Percentiles rank a stretch among this genome's conserved stretches.
These are phyloP conservation scores for Bruchidius siliquastri DNA, from an alignment of 2,888 invertebrate genomes.

Conservation along the genomic window DNA sequence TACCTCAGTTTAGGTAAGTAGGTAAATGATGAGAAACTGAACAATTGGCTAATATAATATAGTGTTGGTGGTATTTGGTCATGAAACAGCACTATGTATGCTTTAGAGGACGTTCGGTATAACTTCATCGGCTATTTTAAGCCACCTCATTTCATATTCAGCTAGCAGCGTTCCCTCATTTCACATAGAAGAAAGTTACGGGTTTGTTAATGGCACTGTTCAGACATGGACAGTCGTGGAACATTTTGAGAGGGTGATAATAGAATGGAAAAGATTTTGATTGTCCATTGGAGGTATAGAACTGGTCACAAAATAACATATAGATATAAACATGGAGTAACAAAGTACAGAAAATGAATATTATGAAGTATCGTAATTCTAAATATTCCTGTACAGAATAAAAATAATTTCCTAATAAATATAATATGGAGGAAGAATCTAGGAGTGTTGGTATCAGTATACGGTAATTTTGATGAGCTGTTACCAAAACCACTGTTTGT, in stretches of 20 bases:
- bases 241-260: not conserved
- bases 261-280: too few relatives aligned
- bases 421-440: too few relatives aligned
- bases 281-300: too few relatives aligned
- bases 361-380: too few relatives aligned
- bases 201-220: not conserved
- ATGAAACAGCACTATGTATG: not conserved
- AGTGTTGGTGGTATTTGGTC: not conserved
- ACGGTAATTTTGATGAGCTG: too few relatives aligned
- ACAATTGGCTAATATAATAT: not conserved
- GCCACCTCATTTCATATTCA: not conserved
- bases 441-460: too few relatives aligned
- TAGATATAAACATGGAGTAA: too few relatives aligned
- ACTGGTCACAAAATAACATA: too few relatives aligned
- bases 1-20: not conserved
- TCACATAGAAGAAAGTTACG: not conserved
- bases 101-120: not conserved
- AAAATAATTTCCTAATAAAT: too few relatives aligned
- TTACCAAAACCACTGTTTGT: too few relatives aligned
- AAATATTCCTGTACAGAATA: too few relatives aligned
- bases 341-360: too few relatives aligned
- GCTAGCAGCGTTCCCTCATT: not conserved
- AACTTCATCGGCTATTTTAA: not conserved
- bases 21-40: not conserved
- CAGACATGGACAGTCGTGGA: not conserved